These are phyloP conservation scores for Leuciscus idus DNA, from an alignment of 2,113 vertebrate genomes.

Conservation along the genomic window DNA sequence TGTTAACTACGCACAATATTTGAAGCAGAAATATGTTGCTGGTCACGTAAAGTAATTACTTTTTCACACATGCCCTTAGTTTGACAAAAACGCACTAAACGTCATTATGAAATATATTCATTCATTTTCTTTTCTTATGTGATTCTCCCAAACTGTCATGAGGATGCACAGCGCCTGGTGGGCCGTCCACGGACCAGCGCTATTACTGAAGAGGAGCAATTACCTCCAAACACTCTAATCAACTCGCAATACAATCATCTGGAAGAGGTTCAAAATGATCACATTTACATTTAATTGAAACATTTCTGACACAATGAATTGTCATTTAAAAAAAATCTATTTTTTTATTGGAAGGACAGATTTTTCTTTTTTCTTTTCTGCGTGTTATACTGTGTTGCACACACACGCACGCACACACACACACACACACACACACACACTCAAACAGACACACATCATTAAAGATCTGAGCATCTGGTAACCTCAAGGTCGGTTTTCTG, in stretches of 20 bases:
- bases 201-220: not conserved
- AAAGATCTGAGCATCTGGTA: slow-evolving; percentile 25
- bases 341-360: not conserved
- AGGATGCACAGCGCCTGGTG: not conserved
- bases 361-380: not conserved
- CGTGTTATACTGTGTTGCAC: not conserved
- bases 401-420: not conserved
- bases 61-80: not conserved
- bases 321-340: not conserved
- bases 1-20: no score
- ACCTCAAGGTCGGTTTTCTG: slow-evolving; percentile 5
- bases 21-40: no score
- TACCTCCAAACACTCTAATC: not conserved
- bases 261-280: not conserved
- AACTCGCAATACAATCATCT: not conserved
- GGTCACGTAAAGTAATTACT: no score
- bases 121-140: not conserved
- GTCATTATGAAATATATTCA: not conserved
- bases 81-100: no score
- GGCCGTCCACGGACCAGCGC: not conserved
- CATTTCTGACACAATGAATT: not conserved
- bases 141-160: not conserved
- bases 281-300: not conserved
- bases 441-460: not conserved
- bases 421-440: not conserved